phyloP scores from a whole-genome alignment of 1,140 invertebrate species.

The Dendroctonus valens region DNA sequence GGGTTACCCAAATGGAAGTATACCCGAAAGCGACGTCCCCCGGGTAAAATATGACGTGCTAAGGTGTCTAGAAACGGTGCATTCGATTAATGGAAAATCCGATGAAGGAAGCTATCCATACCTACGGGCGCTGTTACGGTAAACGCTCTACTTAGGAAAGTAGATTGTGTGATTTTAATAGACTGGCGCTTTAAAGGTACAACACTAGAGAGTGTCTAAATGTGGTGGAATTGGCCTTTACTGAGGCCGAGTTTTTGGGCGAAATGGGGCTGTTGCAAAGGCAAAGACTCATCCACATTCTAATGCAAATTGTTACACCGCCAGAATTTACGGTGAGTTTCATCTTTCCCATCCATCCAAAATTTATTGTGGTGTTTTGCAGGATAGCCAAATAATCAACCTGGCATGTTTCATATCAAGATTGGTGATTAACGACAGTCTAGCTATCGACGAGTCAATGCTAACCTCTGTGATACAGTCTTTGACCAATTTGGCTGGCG shows the following conservation, averaged over 20 bases:
- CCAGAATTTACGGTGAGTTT: constrained; percentile 59
- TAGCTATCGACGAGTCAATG: constrained; percentile 50
- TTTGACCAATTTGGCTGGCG: constrained; percentile 49
- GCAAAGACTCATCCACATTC: constrained; percentile 78
- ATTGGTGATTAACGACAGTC: constrained; percentile 52
- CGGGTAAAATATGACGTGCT: constrained; percentile 76
- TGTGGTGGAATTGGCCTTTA: constrained; percentile 84
- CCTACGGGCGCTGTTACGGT: constrained; percentile 73
- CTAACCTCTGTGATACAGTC: constrained; percentile 51
- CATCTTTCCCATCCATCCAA: background rate
- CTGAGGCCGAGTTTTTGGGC: constrained; percentile 75
- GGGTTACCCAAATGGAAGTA: constrained; percentile 83
- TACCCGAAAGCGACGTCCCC: constrained; percentile 67
- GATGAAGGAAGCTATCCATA: constrained; percentile 76
- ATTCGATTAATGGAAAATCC: constrained; percentile 65
- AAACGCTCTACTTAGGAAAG: no score
- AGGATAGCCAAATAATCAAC: constrained; percentile 56
- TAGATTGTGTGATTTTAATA: no score
- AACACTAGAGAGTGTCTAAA: constrained; percentile 89
- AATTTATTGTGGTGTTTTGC: constrained; percentile 8
- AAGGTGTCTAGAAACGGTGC: constrained; percentile 61
- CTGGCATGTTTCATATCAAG: constrained; percentile 55
- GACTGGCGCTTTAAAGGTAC: no score
- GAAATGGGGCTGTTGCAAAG: constrained; percentile 72
- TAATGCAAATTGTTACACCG: constrained; percentile 64